Evolutionary conservation across 2,888 invertebrate species (phyloP).

Genomic region (Agrochola circellaris): DNA sequence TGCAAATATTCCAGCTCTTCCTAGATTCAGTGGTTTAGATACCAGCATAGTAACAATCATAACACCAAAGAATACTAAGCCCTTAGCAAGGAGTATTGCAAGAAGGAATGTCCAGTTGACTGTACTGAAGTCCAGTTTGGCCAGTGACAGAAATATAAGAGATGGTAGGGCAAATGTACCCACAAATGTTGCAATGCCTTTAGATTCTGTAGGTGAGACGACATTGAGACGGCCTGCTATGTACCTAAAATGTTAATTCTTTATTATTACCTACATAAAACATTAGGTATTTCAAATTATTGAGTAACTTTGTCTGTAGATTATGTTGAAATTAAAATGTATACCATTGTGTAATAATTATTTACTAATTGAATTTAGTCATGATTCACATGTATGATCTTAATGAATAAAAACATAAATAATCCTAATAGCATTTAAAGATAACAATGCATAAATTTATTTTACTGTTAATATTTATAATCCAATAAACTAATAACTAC

Average conservation of each 20-base stretch:
- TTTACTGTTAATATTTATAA: background rate
- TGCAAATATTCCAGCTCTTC: constrained; percentile 96
- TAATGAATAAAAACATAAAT: background rate
- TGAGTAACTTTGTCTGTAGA: background rate
- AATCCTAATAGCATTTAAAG: background rate
- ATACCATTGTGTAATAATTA: constrained; percentile 10
- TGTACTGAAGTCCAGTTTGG: constrained; percentile 94
- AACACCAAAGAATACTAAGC: constrained; percentile 95
- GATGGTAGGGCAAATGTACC: constrained; percentile 98
- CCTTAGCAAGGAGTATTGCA: constrained; percentile 96
- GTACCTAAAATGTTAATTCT: constrained; percentile 91
- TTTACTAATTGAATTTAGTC: background rate
- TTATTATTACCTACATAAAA: background rate
- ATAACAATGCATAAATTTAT: background rate
- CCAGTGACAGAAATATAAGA: constrained; percentile 97
- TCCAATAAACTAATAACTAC: background rate
- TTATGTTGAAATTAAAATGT: background rate
- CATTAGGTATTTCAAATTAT: background rate
- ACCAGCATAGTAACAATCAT: constrained; percentile 94
- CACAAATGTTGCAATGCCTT: constrained; percentile 97
- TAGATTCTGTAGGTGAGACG: constrained; percentile 95
- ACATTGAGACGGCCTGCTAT: constrained; percentile 95
- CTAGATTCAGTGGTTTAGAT: constrained; percentile 95
- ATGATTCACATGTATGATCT: background rate
- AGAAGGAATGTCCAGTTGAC: constrained; percentile 98